Base-by-base conservation (phyloP, 2,888 invertebrate species). In the Candidula unifasciata region DNA sequence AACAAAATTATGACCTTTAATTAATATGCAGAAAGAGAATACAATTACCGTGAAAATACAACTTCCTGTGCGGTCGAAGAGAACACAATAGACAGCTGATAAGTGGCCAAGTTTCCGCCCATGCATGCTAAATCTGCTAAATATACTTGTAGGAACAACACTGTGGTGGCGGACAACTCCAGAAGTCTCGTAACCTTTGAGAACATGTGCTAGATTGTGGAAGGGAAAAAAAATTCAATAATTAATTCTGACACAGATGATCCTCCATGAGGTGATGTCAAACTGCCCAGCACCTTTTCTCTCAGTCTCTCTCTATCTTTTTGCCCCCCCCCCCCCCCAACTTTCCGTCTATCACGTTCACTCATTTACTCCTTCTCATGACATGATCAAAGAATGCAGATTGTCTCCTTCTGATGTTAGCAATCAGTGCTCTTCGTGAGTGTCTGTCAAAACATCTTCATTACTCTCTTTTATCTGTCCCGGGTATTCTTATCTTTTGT, bases 21-120 rank as follows among this genome's bases (percentile, higher is more conserved):
- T 24, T 5, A 60, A 24, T 5, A 60, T 13, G 60, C n/a, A 60
- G 60, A 16, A 16, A 5, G 21, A 60, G n/a, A 60, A 6, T 44
- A 13, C 44, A 21, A 71, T 21, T 94, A 96, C 97, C 0, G 99
- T 99, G 88, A 99, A 96, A 86, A 99, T 96, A 92, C 96, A 98
- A 92, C 96, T 95, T 3, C 99, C 99, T 21, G 97, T 96, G 88
- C 96, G 95, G 94, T 99, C 99, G 94, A 98, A 99, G 35, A 97
- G 95, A 44, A 99, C 96, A 94, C 99, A 99, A 95, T 99, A 99
- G 1, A 99, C 98, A n/a, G 98, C 97, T 0, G 98, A 97, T 83
- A 99, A 95, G 93, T 99, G 99, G 0, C 99, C 99, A 77, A 98
- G 95, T 2, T 98, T 97, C 85, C 97, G 88, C 71, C 90, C 89